Evolutionary conservation across 2,888 invertebrate species (phyloP), one percentile per base, ranked within the genome.

Genomic region (Drosophila meridionalis): DNA sequence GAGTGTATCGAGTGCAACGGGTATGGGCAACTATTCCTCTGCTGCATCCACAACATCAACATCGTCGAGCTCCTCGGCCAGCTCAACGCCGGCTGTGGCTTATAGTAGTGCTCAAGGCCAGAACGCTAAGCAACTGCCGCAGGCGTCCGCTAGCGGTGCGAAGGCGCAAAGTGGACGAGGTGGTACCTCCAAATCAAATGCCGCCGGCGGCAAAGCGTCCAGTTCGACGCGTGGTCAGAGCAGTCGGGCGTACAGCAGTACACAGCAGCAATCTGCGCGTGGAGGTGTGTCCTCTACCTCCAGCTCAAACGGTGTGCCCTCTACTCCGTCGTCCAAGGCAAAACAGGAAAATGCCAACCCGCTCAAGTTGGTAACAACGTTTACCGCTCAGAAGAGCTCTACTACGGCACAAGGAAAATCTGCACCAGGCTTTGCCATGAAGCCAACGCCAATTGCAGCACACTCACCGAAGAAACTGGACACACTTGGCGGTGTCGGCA

Each of bases 381-480:
- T 77, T 50, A 32, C 58, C 40, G 32, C 42, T 14, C 76, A 72
- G 55, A 79, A 79, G 63, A 60, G 43, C 43, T 36, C 70, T 6
- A 30, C 48, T 4, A 36, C 68, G 7, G 53, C 58, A 1, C 73
- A 59, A 7, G 57, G 58, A 5, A 85, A 85, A 45, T 65, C 82
- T 3, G 47, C 70, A n/a, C 90, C 91, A 69, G 93, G 94, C 77
- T 93, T 93, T 80, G 94, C 74, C 14, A 38, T 79, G 38, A 85
- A 87, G 60, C 52, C 94, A 38, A 92, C 94, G 26, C 94, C 95
- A 62, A 93, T 94, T 86, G 93, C 94, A 70, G 94, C 94, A n/a
- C 84, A 87, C 26, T 82, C 92, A 3, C 91, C 91, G 4, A 92
- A 92, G 56, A 92, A 92, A 52, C 56, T 82, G 2, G 90, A 91